Evolutionary conservation across 37 sponge, comb jelly and placozoan genomes (phyloP), one percentile per base, ranked within the genome.

Genomic region (Chondrosia reniformis): DNA sequence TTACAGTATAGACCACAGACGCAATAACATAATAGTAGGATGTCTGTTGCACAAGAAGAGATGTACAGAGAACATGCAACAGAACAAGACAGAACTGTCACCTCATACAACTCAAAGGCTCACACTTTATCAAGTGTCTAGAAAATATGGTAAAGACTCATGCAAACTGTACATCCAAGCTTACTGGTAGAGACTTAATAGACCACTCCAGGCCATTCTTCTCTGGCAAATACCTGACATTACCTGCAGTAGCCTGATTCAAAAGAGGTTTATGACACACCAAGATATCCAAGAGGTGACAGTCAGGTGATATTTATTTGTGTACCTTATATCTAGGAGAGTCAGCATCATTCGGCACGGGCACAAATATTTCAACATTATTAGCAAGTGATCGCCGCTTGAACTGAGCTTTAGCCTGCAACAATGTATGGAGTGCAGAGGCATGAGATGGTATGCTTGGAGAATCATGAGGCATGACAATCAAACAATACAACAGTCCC

Each of bases 331-430:
- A 93, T 69, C 83, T 88, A 24, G 99, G 99, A 17, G 93, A 77
- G 73, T 92, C 92, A 34, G 99, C 99, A 85, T 97, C 99, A 39
- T 82, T 84, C 17, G 99, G 99, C 0, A 97, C 99, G 24, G 99
- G 99, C 3, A 97, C 85, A 4, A 87, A 30, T 8, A 97, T 91
- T 77, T 94, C 95, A 43, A 96, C 97, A 83, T 96, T 93, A 76
- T 93, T 89, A 15, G 88, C 93, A 67, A 88, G 95, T 7, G 99
- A 97, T 9, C 93, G 78, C 33, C 88, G 74, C 79, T 97, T 97
- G 77, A 97, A 97, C 84, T 97, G 99, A 43, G 96, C 97, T 40
- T 88, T 97, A n/a, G 95, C 99, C 96, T 97, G 2, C 41, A 44
- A 40, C 10, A 52, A 49, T 19, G 78, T 2, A 63, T 64, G 42